Evolutionary conservation across 2,888 invertebrate species (phyloP), one percentile per base, ranked within the genome.

Genomic region (Saturnia japonica): DNA sequence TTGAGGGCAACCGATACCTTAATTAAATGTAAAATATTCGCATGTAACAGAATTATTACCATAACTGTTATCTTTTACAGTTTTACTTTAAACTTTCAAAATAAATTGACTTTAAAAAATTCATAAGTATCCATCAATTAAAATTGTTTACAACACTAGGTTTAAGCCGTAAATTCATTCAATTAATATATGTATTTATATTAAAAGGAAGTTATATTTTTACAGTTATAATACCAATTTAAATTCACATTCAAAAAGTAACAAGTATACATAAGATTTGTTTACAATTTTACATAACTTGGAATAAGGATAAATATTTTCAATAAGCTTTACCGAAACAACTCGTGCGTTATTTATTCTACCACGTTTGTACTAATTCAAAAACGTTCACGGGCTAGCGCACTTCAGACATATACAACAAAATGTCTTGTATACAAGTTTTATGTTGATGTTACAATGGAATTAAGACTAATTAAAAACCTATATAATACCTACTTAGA

Each of bases 1-100:
- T 66, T 70, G 67, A 70, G 70, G 70, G 28, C 70, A 43, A 22
- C 70, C 28, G 66, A 70, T 67, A 70, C 66, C 25, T 67, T 66
- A 42, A 42, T 43, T 66, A 51, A 67, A 67, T 57, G 66, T 16
- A 70, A 70, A 67, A 67, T 64, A 64, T 64, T 40, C 40, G 40
- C n/a, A 6, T 64, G 28, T 62, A 62, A 62, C 64, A 64, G 22
- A 64, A 40, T 64, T 40, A n/a, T 64, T 11, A 34, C 64, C 22
- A 64, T 1, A 40, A 40, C 40, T 40, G 64, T 64, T 64, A 64
- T 40, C 40, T 40, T 40, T 64, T 40, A 40, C 40, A 14, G 57
- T 43, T 43, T 43, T 14, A 43, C 43, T 34, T 34, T 34, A 34
- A 34, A 11, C n/a, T n/a, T n/a, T n/a, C n/a, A n/a, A n/a, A n/a